Percentiles rank a stretch among this genome's conserved stretches.
These are phyloP conservation scores for Drosophila flavopinicola DNA, from an alignment of 2,888 invertebrate species.

Conservation along the genomic window DNA sequence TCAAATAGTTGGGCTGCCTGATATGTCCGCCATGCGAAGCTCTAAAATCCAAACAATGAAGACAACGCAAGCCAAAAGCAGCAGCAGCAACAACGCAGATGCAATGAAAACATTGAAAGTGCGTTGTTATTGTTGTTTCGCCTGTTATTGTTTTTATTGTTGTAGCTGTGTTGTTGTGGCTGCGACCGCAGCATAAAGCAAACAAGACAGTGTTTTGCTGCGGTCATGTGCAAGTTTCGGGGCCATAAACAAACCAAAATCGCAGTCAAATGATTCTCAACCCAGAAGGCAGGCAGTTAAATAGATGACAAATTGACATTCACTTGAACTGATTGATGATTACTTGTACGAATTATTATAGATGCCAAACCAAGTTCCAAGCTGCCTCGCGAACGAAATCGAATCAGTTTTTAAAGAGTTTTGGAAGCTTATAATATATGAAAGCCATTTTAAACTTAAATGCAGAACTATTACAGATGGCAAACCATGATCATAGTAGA, in stretches of 20 bases:
- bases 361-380: too few species aligned
- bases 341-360: background rate
- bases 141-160: slow-evolving; percentile 11
- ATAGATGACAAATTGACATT: slow-evolving; percentile 15
- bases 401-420: too few species aligned
- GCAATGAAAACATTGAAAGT: slow-evolving; percentile 40
- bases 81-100: slow-evolving; percentile 13
- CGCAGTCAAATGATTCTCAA: slow-evolving; percentile 26
- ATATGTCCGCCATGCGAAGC: slow-evolving; percentile 19
- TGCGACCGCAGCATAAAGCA: slow-evolving; percentile 8
- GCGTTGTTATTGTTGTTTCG: slow-evolving; percentile 29
- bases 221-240: slow-evolving; percentile 6
- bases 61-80: slow-evolving; percentile 14
- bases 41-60: slow-evolving; percentile 46
- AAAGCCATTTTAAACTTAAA: too few species aligned
- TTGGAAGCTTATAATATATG: too few species aligned
- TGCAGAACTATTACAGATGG: too few species aligned
- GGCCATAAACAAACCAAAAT: slow-evolving; percentile 37
- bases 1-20: slow-evolving; percentile 28
- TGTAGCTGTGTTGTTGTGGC: slow-evolving; percentile 2
- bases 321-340: slow-evolving; percentile 25
- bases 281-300: slow-evolving; percentile 17
- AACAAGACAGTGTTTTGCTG: slow-evolving; percentile 19
- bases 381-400: too few species aligned
- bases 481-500: too few species aligned